phyloP scores from a whole-genome alignment of 2,113 vertebrate genomes.

The Columba livia region DNA sequence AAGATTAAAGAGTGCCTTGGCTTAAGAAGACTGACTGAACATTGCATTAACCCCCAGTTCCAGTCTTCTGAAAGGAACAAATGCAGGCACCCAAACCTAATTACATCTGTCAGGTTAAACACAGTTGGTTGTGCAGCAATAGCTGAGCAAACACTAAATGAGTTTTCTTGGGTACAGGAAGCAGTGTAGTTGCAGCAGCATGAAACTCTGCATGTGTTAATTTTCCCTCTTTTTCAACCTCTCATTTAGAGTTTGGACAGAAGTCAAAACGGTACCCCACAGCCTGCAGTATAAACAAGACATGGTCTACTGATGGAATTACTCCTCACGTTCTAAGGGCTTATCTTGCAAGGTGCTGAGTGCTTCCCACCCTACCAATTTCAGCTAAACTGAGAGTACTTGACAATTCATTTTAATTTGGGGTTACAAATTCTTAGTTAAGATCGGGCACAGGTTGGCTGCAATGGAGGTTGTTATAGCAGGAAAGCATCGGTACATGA shows the following conservation, averaged over 20 bases:
- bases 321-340: background rate
- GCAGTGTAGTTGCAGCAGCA: background rate
- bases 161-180: background rate
- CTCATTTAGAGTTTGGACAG: background rate
- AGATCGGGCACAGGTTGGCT: background rate
- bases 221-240: background rate
- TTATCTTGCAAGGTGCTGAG: background rate
- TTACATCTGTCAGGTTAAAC: conserved; percentile 13
- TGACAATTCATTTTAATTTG: background rate
- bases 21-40: conserved; percentile 31
- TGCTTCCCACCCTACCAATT: background rate
- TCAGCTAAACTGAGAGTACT: background rate
- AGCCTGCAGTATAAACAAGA: background rate
- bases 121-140: background rate
- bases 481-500: background rate
- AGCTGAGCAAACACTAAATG: background rate
- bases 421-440: background rate
- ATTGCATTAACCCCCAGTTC: background rate
- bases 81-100: conserved; percentile 16
- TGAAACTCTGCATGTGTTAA: background rate
- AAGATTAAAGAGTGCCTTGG: conserved; percentile 15
- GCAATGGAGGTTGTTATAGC: background rate
- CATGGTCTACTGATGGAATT: background rate
- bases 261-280: background rate
- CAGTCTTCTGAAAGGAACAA: background rate